phyloP scores from a whole-genome alignment of 2,113 vertebrate species.

The Dipodomys ordii region DNA sequence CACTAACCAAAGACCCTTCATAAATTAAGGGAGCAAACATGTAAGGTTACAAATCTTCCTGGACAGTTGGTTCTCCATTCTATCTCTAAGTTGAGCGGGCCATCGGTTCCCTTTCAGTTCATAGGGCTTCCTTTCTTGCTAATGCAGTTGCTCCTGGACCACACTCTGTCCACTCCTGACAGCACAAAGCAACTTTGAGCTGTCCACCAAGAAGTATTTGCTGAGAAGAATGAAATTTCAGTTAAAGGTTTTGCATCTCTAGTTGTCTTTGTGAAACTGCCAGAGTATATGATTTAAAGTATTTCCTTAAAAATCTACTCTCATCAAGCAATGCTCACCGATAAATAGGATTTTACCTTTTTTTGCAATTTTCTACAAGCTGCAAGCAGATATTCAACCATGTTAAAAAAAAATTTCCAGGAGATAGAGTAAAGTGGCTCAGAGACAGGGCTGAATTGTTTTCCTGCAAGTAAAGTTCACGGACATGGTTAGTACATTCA shows the following conservation, averaged over 20 bases:
- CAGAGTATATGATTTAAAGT: background rate
- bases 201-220: background rate
- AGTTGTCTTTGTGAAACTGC: background rate
- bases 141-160: background rate
- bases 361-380: background rate
- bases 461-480: conserved; percentile 9
- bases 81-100: background rate
- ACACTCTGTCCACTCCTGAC: background rate
- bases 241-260: conserved; percentile 15
- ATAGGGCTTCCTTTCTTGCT: background rate
- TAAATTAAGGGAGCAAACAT: background rate
- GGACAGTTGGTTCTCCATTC: background rate
- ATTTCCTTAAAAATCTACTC: background rate
- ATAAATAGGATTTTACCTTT: background rate
- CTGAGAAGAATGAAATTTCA: conserved; percentile 30
- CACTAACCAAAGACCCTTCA: background rate
- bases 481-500: conserved; percentile 6
- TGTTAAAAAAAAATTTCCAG: conserved; percentile 25
- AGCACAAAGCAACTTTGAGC: background rate
- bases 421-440: conserved; percentile 14
- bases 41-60: background rate
- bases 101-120: background rate
- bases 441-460: background rate
- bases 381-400: conserved; percentile 15
- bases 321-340: conserved; percentile 17